These are phyloP conservation scores for Bathynomus jamesi DNA, from an alignment of 1,140 invertebrate species.

Conservation along the genomic window DNA sequence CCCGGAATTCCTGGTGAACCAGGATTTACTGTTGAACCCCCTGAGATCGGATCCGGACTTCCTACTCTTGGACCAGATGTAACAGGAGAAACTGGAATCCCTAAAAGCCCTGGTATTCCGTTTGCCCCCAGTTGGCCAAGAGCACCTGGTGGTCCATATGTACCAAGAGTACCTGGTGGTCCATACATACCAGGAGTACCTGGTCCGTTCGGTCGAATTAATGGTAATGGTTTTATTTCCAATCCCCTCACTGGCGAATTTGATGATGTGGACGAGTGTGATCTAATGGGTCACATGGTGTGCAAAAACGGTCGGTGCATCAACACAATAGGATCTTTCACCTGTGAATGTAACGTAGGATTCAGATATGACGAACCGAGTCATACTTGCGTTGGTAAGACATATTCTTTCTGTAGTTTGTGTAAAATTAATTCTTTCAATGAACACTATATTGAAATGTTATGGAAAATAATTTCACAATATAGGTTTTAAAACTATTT, in stretches of 20 bases:
- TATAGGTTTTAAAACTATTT: neutral
- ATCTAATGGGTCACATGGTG: constrained; percentile 70
- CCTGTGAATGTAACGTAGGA: constrained; percentile 59
- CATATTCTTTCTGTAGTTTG: neutral
- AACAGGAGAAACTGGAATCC: neutral
- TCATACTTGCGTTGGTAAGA: constrained; percentile 61
- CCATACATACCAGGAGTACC: constrained; percentile 3
- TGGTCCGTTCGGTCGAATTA: constrained; percentile 9
- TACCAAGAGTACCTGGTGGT: constrained; percentile 1
- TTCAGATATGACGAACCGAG: constrained; percentile 66
- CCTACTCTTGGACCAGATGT: neutral
- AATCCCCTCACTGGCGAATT: constrained; percentile 68
- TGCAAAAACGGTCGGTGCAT: constrained; percentile 75
- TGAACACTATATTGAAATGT: too few species aligned
- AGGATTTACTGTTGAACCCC: neutral
- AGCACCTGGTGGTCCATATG: neutral
- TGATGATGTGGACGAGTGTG: constrained; percentile 71
- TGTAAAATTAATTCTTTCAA: neutral
- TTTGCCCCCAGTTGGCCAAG: neutral
- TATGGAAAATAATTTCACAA: too few species aligned
- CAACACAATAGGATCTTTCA: constrained; percentile 68
- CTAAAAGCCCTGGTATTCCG: neutral
- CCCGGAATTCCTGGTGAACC: neutral
- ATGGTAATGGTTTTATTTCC: constrained; percentile 49
- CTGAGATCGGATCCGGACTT: neutral